Evolutionary conservation across 2,797 vertebrate genomes (phyloP), one percentile per base, ranked within the genome.

Genomic region (Thamnophis elegans): DNA sequence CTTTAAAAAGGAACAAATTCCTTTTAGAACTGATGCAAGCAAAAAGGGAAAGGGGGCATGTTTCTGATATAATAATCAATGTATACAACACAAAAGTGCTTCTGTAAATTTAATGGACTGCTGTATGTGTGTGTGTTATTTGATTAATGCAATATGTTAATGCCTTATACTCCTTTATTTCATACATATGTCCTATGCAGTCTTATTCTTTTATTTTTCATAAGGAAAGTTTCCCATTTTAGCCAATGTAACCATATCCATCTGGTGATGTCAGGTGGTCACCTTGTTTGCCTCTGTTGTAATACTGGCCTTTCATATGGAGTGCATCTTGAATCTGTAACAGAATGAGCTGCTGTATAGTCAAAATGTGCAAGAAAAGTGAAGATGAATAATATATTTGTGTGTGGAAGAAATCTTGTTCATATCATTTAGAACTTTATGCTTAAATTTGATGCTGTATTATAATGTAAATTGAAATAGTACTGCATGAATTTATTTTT

Each of bases 401-500:
- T 58, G 56, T 26, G 68, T 88, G 60, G 94, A 96, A 94, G 96
- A 96, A 10, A 91, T 96, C 96, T 93, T 95, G 94, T 97, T 97
- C 97, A 91, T 96, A 94, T 93, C 94, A 94, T 97, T 95, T 94
- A 94, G 94, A 93, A 96, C 87, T 92, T 97, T 96, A 95, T 86
- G 4, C 59, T 94, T 87, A 88, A 73, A 95, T 95, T 95, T 95
- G 93, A 95, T 13, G 92, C 92, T 97, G 97, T 98, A 97, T 94
- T 95, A 97, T 96, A 97, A 53, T 98, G 97, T 97, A 97, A 97
- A 98, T 97, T 96, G 94, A 96, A 96, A 95, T 95, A 97, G 89
- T 96, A 96, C 96, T 97, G 98, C 98, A 98, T 98, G 98, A 95
- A 93, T 97, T 98, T 98, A 97, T 98, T 98, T 98, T 98, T 98